These are phyloP conservation scores for Apoderus coryli DNA, from an alignment of 2,888 invertebrate species.

Conservation along the genomic window DNA sequence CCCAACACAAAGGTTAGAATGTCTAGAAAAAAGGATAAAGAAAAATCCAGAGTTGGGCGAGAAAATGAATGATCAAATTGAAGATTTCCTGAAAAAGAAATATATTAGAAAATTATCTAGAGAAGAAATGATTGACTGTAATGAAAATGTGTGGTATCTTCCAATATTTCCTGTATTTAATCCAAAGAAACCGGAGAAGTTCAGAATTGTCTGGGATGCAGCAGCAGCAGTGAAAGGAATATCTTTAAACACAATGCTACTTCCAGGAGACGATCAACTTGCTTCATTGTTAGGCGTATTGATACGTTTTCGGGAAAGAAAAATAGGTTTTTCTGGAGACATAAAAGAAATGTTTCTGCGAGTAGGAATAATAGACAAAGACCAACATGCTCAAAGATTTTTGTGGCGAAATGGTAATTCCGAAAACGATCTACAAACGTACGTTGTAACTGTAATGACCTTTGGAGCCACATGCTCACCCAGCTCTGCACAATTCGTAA, in stretches of 20 bases:
- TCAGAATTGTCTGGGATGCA: conserved; percentile 24
- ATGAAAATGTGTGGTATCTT: conserved; percentile 19
- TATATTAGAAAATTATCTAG: conserved; percentile 12
- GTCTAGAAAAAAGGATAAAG: conserved; percentile 15
- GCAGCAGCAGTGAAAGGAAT: conserved; percentile 19
- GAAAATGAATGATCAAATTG: conserved; percentile 13
- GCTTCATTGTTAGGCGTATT: too few relatives aligned
- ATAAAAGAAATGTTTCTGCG: conserved; percentile 17
- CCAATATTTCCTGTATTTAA: conserved; percentile 22
- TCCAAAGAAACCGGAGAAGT: conserved; percentile 20
- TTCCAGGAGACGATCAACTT: conserved; percentile 24
- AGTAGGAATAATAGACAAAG: conserved; percentile 12
- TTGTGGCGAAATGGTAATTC: conserved; percentile 19
- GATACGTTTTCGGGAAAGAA: conserved; percentile 25
- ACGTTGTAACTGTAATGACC: conserved; percentile 14
- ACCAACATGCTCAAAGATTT: conserved; percentile 22
- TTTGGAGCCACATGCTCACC: conserved; percentile 15
- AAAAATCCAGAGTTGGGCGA: conserved; percentile 12
- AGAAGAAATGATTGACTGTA: conserved; percentile 12
- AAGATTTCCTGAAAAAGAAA: conserved; percentile 15
- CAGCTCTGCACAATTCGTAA: conserved; percentile 13
- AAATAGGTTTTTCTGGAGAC: conserved; percentile 23
- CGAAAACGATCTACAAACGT: conserved; percentile 10
- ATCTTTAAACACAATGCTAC: too few relatives aligned
- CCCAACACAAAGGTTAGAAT: conserved; percentile 11